These are phyloP conservation scores for Cuniculus paca DNA, from an alignment of 2,797 vertebrate genomes.

Conservation along the genomic window DNA sequence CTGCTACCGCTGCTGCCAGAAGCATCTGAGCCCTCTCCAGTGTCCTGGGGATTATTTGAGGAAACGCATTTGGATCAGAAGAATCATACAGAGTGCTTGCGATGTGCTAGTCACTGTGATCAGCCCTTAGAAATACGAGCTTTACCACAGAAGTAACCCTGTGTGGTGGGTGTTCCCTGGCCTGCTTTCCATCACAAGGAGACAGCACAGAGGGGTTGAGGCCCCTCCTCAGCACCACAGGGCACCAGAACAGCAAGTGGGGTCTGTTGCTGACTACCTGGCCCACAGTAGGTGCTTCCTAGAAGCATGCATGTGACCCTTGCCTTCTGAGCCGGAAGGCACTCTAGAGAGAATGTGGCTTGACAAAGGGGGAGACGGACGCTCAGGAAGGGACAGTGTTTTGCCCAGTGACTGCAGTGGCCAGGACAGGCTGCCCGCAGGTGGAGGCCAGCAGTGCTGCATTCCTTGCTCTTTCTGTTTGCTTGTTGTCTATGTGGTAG, in stretches of 20 bases:
- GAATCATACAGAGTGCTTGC: neutral
- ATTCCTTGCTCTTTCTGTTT: neutral
- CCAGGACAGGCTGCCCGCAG: neutral
- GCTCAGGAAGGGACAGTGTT: neutral
- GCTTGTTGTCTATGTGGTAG: neutral
- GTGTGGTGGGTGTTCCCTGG: rapidly evolving
- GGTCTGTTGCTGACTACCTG: neutral
- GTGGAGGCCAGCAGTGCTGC: neutral
- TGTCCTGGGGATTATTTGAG: neutral
- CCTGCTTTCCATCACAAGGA: neutral
- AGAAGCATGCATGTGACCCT: neutral
- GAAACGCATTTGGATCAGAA: neutral
- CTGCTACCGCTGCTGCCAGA: neutral
- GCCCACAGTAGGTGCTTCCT: neutral
- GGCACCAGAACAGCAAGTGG: neutral
- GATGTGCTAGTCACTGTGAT: neutral
- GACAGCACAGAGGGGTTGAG: no score
- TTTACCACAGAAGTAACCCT: neutral
- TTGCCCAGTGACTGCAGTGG: neutral
- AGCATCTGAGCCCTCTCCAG: neutral
- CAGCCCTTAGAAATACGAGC: neutral
- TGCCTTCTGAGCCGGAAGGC: neutral
- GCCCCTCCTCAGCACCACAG: neutral
- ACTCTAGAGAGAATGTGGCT: neutral
- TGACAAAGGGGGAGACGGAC: neutral